A percentile compares a stretch with the other conserved stretches of the same genome.
phyloP scores from a whole-genome alignment of 2,888 invertebrate species.

The Epinotia ramella region DNA sequence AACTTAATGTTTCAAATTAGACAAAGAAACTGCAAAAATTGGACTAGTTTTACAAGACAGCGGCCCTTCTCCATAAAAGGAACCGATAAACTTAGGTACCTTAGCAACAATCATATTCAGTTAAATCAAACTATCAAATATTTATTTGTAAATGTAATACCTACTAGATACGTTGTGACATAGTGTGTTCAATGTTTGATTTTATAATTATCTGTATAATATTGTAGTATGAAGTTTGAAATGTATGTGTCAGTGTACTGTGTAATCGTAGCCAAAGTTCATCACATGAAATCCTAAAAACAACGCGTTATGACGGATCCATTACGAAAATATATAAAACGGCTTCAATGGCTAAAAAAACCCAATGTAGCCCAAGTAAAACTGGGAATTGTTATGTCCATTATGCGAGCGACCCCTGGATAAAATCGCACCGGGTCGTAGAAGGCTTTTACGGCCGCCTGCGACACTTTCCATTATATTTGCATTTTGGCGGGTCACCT shows the following conservation, averaged over 20 bases:
- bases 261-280: no score
- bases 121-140: slow-evolving; percentile 9
- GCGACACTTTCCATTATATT: not conserved
- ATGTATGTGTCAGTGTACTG: no score
- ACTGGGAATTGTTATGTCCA: slow-evolving; percentile 34
- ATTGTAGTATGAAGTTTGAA: no score
- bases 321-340: not conserved
- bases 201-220: no score
- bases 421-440: slow-evolving; percentile 27
- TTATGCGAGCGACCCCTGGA: slow-evolving; percentile 31
- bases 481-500: slow-evolving; percentile 10
- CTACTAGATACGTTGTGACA: no score
- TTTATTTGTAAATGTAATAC: not conserved
- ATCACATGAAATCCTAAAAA: no score
- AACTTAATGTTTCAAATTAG: not conserved
- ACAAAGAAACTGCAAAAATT: not conserved
- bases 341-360: not conserved
- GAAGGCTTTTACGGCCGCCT: slow-evolving; percentile 16
- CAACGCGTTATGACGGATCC: not conserved
- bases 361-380: not conserved
- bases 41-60: not conserved
- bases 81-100: not conserved
- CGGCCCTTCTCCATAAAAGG: not conserved
- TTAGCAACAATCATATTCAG: slow-evolving; percentile 25
- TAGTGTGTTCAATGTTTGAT: not conserved